Base-by-base conservation (phyloP, 2,888 invertebrate species). In the Ypsolopha scabrella region DNA sequence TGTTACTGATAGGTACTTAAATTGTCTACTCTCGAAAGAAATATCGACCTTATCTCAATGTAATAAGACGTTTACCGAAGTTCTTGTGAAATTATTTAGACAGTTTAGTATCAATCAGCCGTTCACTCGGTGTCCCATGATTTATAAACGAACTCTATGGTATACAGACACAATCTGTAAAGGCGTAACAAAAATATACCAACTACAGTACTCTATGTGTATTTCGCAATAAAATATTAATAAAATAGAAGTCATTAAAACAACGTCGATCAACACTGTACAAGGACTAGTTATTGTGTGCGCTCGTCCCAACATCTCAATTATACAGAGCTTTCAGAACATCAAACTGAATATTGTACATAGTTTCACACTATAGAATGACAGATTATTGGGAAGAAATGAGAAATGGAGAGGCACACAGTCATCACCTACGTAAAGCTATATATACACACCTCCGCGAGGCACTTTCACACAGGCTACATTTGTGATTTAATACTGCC, bases 111-210 rank as follows among this genome's bases (percentile, higher is more conserved):
- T 3, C 24, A 24, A 24, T 24, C 24, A 24, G 24, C 24, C 24
- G 24, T 24, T 24, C 24, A 24, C 24, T 4, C 2, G 24, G 2
- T 24, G 24, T 24, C 24, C 24, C 24, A 4, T 24, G 24, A 24
- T 24, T 24, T 24, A 24, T 24, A 24, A 24, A 24, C 4, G 24
- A 24, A 39, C 54, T 51, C 47, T 53, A 53, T 44, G 50, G 49
- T 47, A 24, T 24, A 24, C 53, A 51, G 51, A 48, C 54, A 61
- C 54, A 55, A 59, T 61, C 64, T 69, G 71, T 74, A 74, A 71
- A 75, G 67, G 69, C 71, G 68, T 77, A 80, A 81, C 76, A 80
- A 80, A 77, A 80, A 79, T 79, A 81, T 75, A 77, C 68, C 73
- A 49, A 41, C 39, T 49, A 41, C 73, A 77, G 70, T 75, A 24